phyloP scores from a whole-genome alignment of 2,888 invertebrate species.

The Rhagonycha fulva region DNA sequence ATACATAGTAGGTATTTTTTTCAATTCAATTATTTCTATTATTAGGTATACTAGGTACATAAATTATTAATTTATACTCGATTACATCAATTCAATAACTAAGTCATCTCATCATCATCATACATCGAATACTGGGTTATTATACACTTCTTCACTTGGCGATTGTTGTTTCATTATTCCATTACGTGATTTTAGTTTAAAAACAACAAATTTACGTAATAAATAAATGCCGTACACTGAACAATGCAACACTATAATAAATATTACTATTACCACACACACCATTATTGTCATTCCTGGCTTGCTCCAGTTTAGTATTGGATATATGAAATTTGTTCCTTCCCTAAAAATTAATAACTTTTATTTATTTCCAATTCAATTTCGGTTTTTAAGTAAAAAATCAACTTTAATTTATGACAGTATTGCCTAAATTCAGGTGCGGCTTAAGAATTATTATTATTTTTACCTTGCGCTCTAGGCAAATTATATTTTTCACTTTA shows the following conservation, averaged over 20 bases:
- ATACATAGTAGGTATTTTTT: not conserved
- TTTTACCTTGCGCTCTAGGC: too few relatives aligned
- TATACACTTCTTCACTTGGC: conserved; percentile 25
- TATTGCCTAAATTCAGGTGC: too few relatives aligned
- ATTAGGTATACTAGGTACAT: too few relatives aligned
- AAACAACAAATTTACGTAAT: conserved; percentile 40
- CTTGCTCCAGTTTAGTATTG: conserved; percentile 75
- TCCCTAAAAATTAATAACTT: conserved; percentile 53
- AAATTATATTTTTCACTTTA: too few relatives aligned
- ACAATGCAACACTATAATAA: conserved; percentile 65
- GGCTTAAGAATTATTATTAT: too few relatives aligned
- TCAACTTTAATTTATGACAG: too few relatives aligned
- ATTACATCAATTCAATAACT: not conserved
- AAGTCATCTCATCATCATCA: not conserved
- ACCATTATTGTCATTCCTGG: conserved; percentile 64
- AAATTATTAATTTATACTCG: too few relatives aligned
- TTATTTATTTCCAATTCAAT: too few relatives aligned
- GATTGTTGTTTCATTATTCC: not conserved
- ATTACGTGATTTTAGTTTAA: conserved; percentile 17
- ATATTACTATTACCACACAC: conserved; percentile 62
- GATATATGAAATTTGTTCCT: conserved; percentile 71
- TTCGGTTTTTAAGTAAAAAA: too few relatives aligned
- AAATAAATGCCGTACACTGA: conserved; percentile 61
- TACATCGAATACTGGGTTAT: conserved; percentile 31
- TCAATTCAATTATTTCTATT: not conserved